Conservation (phyloP, 2,113 vertebrate genomes). For the Brachyistius frenatus region DNA sequence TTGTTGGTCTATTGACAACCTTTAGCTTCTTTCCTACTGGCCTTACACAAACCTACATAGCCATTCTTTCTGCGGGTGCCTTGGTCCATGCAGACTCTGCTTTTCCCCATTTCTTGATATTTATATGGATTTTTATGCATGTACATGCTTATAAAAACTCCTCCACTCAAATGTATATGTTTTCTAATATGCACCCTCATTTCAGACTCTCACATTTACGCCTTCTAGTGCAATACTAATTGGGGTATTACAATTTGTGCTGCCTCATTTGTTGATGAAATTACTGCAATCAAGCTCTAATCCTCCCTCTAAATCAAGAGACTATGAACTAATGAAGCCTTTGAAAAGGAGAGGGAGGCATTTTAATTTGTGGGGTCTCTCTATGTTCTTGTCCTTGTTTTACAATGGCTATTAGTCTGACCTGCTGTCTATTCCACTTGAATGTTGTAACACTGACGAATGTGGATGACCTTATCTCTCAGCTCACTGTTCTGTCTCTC, state of each 20-base stretch:
- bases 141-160: not conserved
- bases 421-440: slow-evolving; percentile 18
- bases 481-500: slow-evolving; percentile 3
- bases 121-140: not conserved
- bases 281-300: slow-evolving; percentile 68
- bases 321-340: slow-evolving; percentile 46
- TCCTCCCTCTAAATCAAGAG: slow-evolving; percentile 55
- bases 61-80: not conserved
- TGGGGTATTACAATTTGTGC: slow-evolving; percentile 69
- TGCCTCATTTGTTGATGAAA: slow-evolving; percentile 71
- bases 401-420: not conserved
- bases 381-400: not conserved
- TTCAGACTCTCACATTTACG: slow-evolving; percentile 35
- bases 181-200: slow-evolving; percentile 19
- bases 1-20: not conserved
- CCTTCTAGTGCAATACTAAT: slow-evolving; percentile 61
- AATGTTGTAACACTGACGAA: slow-evolving; percentile 13
- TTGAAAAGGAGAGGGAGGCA: slow-evolving; percentile 22
- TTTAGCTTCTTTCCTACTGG: not conserved
- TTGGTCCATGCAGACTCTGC: not conserved
- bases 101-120: not conserved
- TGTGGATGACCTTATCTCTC: slow-evolving; percentile 32
- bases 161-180: not conserved
- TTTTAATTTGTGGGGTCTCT: slow-evolving; percentile 5
- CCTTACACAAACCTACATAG: not conserved